A percentile compares a stretch with the other conserved stretches of the same genome.
phyloP scores from a whole-genome alignment of 2,113 vertebrate species.

The Labrus mixtus region DNA sequence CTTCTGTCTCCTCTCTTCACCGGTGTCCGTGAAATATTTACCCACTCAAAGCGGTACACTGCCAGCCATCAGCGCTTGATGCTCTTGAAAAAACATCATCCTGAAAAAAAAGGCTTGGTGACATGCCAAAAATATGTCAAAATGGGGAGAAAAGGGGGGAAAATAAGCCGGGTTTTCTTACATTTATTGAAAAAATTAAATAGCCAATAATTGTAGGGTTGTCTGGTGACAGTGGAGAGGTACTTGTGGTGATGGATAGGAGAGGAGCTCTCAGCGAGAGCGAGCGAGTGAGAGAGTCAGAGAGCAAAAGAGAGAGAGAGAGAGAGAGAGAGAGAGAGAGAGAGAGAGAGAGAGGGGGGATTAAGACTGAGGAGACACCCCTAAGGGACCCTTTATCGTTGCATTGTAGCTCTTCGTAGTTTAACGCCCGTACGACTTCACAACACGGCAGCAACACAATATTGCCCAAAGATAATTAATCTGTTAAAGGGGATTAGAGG shows the following conservation, averaged over 20 bases:
- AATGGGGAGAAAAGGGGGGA: slow-evolving; percentile 8
- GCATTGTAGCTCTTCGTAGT: slow-evolving; percentile 63
- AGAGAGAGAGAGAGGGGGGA: slow-evolving; percentile 54
- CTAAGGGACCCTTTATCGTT: slow-evolving; percentile 76
- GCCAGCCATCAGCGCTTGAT: slow-evolving; percentile 66
- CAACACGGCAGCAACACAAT: slow-evolving; percentile 66
- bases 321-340: slow-evolving; percentile 29
- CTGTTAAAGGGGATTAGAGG: slow-evolving; percentile 70
- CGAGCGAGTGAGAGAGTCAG: slow-evolving; percentile 52
- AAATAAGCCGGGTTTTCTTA: slow-evolving; percentile 31
- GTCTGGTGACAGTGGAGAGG: slow-evolving; percentile 78
- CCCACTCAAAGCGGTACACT: slow-evolving; percentile 73
- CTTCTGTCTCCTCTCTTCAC: slow-evolving; percentile 57
- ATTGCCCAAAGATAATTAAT: slow-evolving; percentile 76
- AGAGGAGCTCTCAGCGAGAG: slow-evolving; percentile 71
- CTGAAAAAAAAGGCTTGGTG: slow-evolving; percentile 65
- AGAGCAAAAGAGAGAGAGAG: slow-evolving; percentile 29
- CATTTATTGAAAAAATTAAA: slow-evolving; percentile 64
- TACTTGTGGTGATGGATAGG: slow-evolving; percentile 80
- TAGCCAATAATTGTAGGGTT: slow-evolving; percentile 68
- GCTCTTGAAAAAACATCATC: slow-evolving; percentile 80
- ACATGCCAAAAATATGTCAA: slow-evolving; percentile 58
- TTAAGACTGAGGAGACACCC: slow-evolving; percentile 81
- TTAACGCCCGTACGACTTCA: slow-evolving; percentile 55
- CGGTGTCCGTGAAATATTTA: slow-evolving; percentile 72